Evolutionary conservation across 2,797 vertebrate genomes (phyloP), one percentile per base, ranked within the genome.

Genomic region (Philypnodon macrostomus): DNA sequence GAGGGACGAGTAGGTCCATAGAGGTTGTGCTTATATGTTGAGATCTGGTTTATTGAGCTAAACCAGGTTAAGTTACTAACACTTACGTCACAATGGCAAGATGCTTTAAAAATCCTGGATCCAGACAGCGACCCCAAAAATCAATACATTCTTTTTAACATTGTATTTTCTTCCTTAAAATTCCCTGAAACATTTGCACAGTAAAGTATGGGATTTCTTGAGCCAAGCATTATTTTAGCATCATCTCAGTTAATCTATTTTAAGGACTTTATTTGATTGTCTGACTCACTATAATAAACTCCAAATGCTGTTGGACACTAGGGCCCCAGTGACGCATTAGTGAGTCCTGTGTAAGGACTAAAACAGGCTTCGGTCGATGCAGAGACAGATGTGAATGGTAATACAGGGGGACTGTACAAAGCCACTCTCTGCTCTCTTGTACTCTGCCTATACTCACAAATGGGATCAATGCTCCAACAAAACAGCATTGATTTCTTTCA

Each of bases 401-500:
- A 71, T 64, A 46, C 21, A 2, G 53, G 44, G 41, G 52, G 74
- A 80, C 75, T 73, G 63, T 37, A 73, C 68, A 76, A 77, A 63
- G 23, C 40, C 41, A 35, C 42, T 52, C 39, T 45, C 47, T 37
- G 78, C 40, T 65, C 70, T 65, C 62, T 55, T 70, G 65, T 55
- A 72, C 81, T 73, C 67, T 65, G 41, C 17, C 46, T 66, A 58
- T 66, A 58, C 46, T 73, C 69, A 60, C 46, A 68, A 67, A 73
- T 48, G 47, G 56, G 72, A 85, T 85, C 80, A 69, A 84, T 84
- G 61, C 55, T 64, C 49, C 70, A 69, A 79, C 79, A 79, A 78
- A 79, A 80, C 53, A 64, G 47, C 59, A 85, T 81, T 29, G 75
- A 85, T 83, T 75, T 67, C 48, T 57, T 55, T 53, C 56, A 30